Percentiles rank a stretch among this genome's conserved stretches.
Evolutionary conservation across 2,888 invertebrate species (phyloP).

Genomic region (Eumerus sabulonum): DNA sequence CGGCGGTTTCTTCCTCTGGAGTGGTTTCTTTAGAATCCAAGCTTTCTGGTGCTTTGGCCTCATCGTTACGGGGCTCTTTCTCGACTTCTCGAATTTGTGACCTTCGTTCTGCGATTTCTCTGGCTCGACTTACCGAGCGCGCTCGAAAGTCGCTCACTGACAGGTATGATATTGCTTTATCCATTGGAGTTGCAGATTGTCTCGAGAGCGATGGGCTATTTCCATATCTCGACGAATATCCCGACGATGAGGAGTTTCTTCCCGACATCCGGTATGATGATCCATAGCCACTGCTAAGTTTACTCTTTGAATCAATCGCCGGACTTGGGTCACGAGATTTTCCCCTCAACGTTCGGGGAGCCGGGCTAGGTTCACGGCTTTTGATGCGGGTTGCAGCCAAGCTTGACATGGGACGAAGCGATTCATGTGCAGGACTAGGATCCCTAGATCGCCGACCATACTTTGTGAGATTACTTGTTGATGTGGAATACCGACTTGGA

Average conservation of each 20-base stretch:
- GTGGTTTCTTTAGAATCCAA: constrained; percentile 25
- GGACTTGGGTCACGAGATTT: constrained; percentile 80
- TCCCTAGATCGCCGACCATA: constrained; percentile 75
- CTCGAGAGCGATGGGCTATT: constrained; percentile 41
- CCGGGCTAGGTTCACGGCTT: constrained; percentile 82
- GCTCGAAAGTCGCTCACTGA: constrained; percentile 77
- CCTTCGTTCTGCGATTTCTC: constrained; percentile 78
- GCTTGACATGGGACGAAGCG: constrained; percentile 73
- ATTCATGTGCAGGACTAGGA: constrained; percentile 76
- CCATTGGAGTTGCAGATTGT: constrained; percentile 62
- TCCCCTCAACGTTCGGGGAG: constrained; percentile 73
- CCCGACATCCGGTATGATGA: constrained; percentile 71
- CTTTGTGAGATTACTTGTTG: constrained; percentile 72
- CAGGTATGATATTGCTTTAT: constrained; percentile 77
- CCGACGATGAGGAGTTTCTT: constrained; percentile 64
- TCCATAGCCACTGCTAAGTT: constrained; percentile 69
- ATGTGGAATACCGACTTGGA: constrained; percentile 62
- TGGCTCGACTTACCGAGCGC: constrained; percentile 74
- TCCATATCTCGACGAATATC: constrained; percentile 70
- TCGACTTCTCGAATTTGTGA: constrained; percentile 77
- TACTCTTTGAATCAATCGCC: constrained; percentile 76
- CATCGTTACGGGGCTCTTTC: constrained; percentile 72
- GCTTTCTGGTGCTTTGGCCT: constrained; percentile 61
- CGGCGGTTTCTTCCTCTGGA: constrained; percentile 62
- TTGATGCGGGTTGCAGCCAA: constrained; percentile 70